phyloP scores from a whole-genome alignment of 1,140 invertebrate genomes.

The Pogonomyrmex barbatus region DNA sequence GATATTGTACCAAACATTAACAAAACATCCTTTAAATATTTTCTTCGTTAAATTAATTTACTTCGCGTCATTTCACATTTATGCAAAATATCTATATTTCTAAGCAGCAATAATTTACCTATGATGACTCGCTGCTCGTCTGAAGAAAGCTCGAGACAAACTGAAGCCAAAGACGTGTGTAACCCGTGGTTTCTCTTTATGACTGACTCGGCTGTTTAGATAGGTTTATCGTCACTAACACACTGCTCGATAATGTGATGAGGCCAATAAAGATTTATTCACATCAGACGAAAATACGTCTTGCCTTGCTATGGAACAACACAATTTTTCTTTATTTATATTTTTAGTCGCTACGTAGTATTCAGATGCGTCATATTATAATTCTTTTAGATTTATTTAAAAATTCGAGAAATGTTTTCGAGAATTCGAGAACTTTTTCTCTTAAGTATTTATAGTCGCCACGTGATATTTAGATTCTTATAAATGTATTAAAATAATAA shows the following conservation, averaged over 20 bases:
- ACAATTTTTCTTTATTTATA: background rate
- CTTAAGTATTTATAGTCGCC: no score
- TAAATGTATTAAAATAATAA: no score
- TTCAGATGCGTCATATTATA: background rate
- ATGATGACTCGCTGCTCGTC: background rate
- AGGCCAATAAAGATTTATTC: conserved; percentile 16
- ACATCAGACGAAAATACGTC: background rate
- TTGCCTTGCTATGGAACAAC: background rate
- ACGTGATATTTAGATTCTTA: no score
- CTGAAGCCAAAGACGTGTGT: conserved; percentile 25
- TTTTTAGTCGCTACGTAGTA: background rate
- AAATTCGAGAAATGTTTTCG: background rate
- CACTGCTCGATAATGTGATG: conserved; percentile 16
- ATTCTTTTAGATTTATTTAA: background rate
- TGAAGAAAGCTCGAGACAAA: conserved; percentile 3
- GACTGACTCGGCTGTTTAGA: conserved; percentile 27
- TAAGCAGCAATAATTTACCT: conserved; percentile 2
- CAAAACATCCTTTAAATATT: background rate
- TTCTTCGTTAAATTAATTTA: background rate
- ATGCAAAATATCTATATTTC: conserved; percentile 7
- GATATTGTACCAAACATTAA: background rate
- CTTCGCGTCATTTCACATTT: background rate
- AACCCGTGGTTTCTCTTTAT: conserved; percentile 27
- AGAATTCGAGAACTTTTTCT: no score
- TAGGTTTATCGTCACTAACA: conserved; percentile 45